Conservation (phyloP, 64 coral and sea anemone species). For the Montipora cactus region DNA sequence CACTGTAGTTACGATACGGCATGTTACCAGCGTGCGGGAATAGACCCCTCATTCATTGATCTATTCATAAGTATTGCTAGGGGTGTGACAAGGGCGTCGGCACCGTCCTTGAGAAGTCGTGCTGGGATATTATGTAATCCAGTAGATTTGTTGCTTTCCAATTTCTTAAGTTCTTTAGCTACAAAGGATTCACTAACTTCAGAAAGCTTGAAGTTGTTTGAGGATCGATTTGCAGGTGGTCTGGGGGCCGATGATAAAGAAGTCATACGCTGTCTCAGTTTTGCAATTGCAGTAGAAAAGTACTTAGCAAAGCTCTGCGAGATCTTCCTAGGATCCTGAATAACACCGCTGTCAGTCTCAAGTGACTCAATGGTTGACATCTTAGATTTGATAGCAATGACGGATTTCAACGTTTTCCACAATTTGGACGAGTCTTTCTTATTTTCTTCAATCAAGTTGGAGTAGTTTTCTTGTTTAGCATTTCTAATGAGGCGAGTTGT, state of each 20-base stretch:
- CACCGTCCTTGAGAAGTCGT: conserved; percentile 48
- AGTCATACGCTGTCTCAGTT: conserved; percentile 21
- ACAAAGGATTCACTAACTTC: conserved; percentile 40
- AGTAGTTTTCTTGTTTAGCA: background rate
- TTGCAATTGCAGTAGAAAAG: conserved; percentile 19
- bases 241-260: too few relatives aligned
- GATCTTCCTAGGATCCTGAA: background rate
- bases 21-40: conserved; percentile 4
- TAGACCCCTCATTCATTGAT: conserved; percentile 2
- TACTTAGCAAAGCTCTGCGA: conserved; percentile 27
- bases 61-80: conserved; percentile 47
- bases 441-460: conserved; percentile 17
- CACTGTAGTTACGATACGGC: background rate
- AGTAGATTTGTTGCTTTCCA: background rate
- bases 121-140: background rate
- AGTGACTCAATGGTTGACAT: conserved; percentile 4
- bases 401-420: background rate
- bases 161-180: background rate
- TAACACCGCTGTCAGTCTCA: conserved; percentile 33
- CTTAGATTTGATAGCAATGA: background rate
- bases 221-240: background rate
- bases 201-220: conserved; percentile 32
- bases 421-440: conserved; percentile 14
- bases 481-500: background rate
- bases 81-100: background rate